Percentiles rank a stretch among this genome's conserved stretches.
Evolutionary conservation across 2,888 invertebrate genomes (phyloP).

Genomic region (Melanargia galathea): DNA sequence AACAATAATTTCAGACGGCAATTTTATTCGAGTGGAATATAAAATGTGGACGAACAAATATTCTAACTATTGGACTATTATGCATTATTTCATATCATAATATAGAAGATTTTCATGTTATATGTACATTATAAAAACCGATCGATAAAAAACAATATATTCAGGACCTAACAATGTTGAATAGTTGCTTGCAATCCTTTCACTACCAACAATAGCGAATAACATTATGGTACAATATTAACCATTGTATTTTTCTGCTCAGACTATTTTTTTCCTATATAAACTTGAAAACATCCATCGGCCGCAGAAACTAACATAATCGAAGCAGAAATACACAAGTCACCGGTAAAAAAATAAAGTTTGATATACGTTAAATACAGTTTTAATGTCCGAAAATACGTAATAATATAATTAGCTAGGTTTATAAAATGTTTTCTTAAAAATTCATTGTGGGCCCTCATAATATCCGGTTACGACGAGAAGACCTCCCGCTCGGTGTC

Average conservation of each 20-base stretch:
- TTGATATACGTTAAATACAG: constrained; percentile 47
- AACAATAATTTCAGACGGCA: constrained; percentile 72
- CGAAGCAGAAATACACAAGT: constrained; percentile 51
- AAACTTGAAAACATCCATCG: constrained; percentile 22
- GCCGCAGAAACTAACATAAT: constrained; percentile 17
- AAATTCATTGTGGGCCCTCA: constrained; percentile 57
- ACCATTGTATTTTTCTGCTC: constrained; percentile 29
- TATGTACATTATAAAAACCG: constrained; percentile 69
- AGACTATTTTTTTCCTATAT: constrained; percentile 17
- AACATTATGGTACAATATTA: constrained; percentile 41
- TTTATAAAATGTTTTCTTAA: constrained; percentile 47
- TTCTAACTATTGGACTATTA: constrained; percentile 73
- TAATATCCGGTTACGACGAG: constrained; percentile 54
- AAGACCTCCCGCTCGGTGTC: constrained; percentile 39
- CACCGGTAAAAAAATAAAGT: constrained; percentile 48
- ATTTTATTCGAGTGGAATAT: constrained; percentile 75
- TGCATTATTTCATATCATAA: constrained; percentile 64
- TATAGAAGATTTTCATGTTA: constrained; percentile 62
- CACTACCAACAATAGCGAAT: constrained; percentile 45
- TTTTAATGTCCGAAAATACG: constrained; percentile 58
- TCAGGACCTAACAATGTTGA: constrained; percentile 44
- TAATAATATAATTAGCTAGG: constrained; percentile 48
- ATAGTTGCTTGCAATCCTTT: constrained; percentile 40
- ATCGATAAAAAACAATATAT: constrained; percentile 49
- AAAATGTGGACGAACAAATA: constrained; percentile 77